Evolutionary conservation across 92 coral and sea anemone species (phyloP), one percentile per base, ranked within the genome.

Genomic region (Paragorgia papillata): DNA sequence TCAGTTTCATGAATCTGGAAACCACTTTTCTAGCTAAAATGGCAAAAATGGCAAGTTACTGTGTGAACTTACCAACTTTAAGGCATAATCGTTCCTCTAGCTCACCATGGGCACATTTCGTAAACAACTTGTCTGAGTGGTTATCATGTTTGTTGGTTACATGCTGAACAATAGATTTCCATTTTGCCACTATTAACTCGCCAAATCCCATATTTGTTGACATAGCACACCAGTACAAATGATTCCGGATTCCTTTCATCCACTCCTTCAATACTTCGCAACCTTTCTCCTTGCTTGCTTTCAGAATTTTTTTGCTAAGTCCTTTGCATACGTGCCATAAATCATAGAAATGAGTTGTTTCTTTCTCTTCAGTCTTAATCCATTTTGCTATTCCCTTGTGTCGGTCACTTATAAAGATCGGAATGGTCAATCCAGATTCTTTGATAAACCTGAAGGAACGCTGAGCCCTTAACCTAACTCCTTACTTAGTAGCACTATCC

Each of bases 291-390:
- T 78, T 78, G 34, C 69, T 15, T 0, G 69, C 80, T 22, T 75
- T 75, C 40, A 35, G 27, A 9, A 59, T 22, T 6, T 59, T 65
- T 2, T 33, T 75, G 26, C 29, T 49, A 24, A 75, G 56, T 6
- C 80, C 54, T 41, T 75, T 59, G 17, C 71, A 75, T 15, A 75
- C 80, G 21, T 75, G 71, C 80, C 80, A 78, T 44, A 78, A 32
- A 69, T 78, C 82, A 44, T 46, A 41, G 0, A 74, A 62, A 48
- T 74, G 80, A 30, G 32, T 1, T 32, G 80, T 75, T 29, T 25
- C 80, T 33, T 55, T 74, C 30, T 12, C 18, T 26, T 0, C 18
- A 0, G 29, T 31, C 1, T 22, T 15, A 4, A 74, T 55, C 67
- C 68, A 74, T 29, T 74, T 74, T 1, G 80, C 68, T 0, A 55